Base-by-base conservation (phyloP, 2,888 invertebrate species). In the Sinotaia quadrata region DNA sequence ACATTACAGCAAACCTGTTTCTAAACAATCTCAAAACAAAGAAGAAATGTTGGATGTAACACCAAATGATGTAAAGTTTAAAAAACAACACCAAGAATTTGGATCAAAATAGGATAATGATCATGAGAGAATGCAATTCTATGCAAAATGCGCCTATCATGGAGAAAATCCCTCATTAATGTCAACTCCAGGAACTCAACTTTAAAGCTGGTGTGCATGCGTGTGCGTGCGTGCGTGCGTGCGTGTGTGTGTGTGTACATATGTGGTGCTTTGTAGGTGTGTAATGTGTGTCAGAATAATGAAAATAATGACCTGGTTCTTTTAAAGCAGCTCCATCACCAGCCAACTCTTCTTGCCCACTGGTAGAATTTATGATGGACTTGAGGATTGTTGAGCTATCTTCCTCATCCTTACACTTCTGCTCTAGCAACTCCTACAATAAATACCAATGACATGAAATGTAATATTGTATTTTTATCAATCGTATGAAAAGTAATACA, bases 271-370 rank as follows among this genome's bases (percentile, higher is more conserved):
- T 7, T 7, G 49, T 18, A 8, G 8, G 7, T 8, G 7, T 7
- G n/a, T 18, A 12, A 7, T 7, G 24, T 49, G 49, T 7, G 49
- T n/a, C 24, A 21, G n/a, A 7, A 18, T 21, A 15, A 49, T 5
- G 5, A 24, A 49, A 21, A 5, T 8, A 49, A 49, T 21, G 49
- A 80, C 81, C 81, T 67, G 82, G 83, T 62, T 81, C 80, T 47
- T 78, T 79, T 27, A 81, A 72, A 37, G 78, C 75, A 65, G 74
- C 69, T 34, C 78, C 81, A 72, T 83, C 82, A 27, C 82, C 82
- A 21, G 80, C 82, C 36, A 83, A 72, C 68, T 84, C 83, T 21
- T 75, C 65, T 1, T 47, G 51, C 10, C 57, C 56, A 29, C 78
- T 76, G 49, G 78, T 68, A 15, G 72, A 73, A 15, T 68, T 61